Percentiles rank a stretch among this genome's conserved stretches.
These are phyloP conservation scores for Argyra leucocephala DNA, from an alignment of 2,888 invertebrate genomes.

Conservation along the genomic window DNA sequence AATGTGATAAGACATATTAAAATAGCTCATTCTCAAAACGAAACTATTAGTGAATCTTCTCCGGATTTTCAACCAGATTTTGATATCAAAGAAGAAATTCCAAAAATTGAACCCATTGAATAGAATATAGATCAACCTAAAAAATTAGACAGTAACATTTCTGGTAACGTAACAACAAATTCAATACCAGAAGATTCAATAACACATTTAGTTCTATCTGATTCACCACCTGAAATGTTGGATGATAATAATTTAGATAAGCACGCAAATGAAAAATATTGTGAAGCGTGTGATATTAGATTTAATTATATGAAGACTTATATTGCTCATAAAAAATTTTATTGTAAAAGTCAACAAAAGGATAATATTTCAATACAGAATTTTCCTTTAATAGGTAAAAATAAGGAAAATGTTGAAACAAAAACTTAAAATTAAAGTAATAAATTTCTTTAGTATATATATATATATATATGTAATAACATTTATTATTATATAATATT, in stretches of 20 bases:
- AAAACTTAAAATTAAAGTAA: conserved; percentile 31
- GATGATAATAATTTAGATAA: conserved; percentile 14
- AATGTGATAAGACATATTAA: conserved; percentile 65
- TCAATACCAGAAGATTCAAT: neutral
- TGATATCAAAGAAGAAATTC: conserved; percentile 30
- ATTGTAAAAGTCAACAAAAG: conserved; percentile 54
- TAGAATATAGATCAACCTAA: conserved; percentile 20
- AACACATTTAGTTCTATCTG: conserved; percentile 26
- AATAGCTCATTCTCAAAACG: conserved; percentile 51
- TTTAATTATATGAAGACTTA: conserved; percentile 87
- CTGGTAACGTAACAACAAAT: conserved; percentile 20
- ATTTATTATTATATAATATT: too few species aligned
- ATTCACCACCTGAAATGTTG: conserved; percentile 11
- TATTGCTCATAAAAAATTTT: conserved; percentile 91
- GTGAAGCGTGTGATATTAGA: conserved; percentile 89
- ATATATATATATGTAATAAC: too few species aligned
- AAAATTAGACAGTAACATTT: conserved; percentile 24
- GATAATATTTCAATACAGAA: conserved; percentile 15
- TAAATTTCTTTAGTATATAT: neutral
- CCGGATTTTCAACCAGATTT: conserved; percentile 42
- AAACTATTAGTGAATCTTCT: conserved; percentile 42
- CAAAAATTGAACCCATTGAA: conserved; percentile 10
- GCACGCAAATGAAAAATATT: conserved; percentile 61
- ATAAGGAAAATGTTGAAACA: conserved; percentile 42
- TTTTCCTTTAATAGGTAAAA: conserved; percentile 35